Percentiles rank a stretch among this genome's conserved stretches.
These are phyloP conservation scores for Capreolus pygargus DNA, from an alignment of 2,113 vertebrate genomes.

Conservation along the genomic window DNA sequence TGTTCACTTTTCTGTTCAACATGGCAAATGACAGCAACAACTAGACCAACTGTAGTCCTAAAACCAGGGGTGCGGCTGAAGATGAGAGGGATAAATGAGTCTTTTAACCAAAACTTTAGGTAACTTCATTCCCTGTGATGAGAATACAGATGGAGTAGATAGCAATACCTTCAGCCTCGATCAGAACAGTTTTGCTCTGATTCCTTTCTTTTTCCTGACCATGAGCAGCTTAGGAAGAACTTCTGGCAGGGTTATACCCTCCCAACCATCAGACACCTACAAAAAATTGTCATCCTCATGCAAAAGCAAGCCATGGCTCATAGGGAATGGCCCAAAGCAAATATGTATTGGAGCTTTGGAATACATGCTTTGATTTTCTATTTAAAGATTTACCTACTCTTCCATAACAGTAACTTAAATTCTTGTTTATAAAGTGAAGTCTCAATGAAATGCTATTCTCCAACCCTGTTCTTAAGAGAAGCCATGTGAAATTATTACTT, in stretches of 20 bases:
- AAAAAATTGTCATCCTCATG: neutral
- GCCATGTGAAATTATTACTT: neutral
- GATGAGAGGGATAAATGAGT: neutral
- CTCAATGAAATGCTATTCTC: neutral
- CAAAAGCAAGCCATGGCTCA: neutral
- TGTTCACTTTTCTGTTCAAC: neutral
- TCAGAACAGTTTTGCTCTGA: neutral
- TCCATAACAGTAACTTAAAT: neutral
- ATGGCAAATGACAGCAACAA: neutral
- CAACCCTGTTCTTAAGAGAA: neutral
- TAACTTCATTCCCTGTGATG: neutral
- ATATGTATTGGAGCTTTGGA: neutral
- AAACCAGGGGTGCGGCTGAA: neutral
- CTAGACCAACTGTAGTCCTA: neutral
- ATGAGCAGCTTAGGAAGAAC: neutral
- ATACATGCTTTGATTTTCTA: neutral
- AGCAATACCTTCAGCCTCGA: neutral
- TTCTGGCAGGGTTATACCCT: neutral
- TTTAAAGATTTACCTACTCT: neutral
- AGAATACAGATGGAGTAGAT: neutral
- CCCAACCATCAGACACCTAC: neutral
- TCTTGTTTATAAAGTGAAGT: neutral
- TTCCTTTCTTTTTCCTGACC: neutral
- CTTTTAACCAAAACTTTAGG: neutral
- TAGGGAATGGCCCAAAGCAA: neutral